Base-by-base conservation (phyloP, 2,113 vertebrate species). In the Ia io region DNA sequence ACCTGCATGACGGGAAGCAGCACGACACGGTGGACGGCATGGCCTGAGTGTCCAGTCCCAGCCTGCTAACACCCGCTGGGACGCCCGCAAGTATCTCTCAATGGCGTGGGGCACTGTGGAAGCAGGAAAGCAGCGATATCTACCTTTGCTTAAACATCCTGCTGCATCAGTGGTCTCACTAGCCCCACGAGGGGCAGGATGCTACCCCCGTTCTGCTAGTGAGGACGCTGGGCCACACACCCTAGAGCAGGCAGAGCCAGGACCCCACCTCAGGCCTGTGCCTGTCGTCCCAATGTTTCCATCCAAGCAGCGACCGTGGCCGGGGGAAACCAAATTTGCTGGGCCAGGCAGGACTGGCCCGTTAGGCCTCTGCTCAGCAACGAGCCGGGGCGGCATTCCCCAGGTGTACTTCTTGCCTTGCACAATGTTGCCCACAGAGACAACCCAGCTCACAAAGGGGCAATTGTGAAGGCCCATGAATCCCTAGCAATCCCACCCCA, bases 11-110 rank as follows among this genome's bases (percentile, higher is more conserved):
- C 47, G n/a, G 82, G 40, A 73, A 63, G 88, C 6, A n/a, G 69
- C 37, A 49, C 6, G 1, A 2, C 8, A 0, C 0, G 3, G 56
- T 20, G 6, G 25, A 12, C 37, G 6, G 44, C 61, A 40, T 4
- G 42, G 40, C 35, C 9, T 8, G 32, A 10, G 42, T 8, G 16
- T 59, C 69, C 14, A 17, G 28, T 37, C n/a, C 67, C 5, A 1
- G 40, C 56, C 65, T 5, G 28, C 14, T 20, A 23, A 63, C 69
- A 25, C 37, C 32, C 32, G 6, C 25, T 6, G 53, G 37, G 23
- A 80, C 1, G 2, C 5, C 69, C 28, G 28, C 14, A 12, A 0
- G 10, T 18, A 2, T 51, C 71, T 88, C 59, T 67, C 25, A 37
- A 76, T 1, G 6, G 32, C 17, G 2, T 2, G 10, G n/a, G 35